Evolutionary conservation across 2,113 vertebrate genomes (phyloP), one percentile per base, ranked within the genome.

Genomic region (Microtus montanus): DNA sequence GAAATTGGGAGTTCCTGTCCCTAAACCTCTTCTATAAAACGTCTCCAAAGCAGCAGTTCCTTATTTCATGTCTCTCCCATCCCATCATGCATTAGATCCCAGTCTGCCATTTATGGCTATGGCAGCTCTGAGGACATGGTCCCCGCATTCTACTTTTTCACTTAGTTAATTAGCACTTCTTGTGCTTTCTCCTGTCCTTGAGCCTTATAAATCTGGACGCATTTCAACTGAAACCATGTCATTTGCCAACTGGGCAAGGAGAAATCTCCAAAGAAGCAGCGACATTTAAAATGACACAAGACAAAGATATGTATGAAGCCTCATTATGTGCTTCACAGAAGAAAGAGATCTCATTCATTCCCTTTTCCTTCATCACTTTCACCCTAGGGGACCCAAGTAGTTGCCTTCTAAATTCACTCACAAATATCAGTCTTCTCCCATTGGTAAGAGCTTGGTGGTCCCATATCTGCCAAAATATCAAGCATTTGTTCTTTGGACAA

Each of bases 371-470:
- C 13, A 22, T 64, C 66, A 10, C 20, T 74, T 66, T 49, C 52
- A 52, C 79, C 28, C 24, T 38, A 68, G 63, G n/a, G 58, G 41
- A 44, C 86, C 44, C 85, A 92, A 68, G 26, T 38, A 80, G 14
- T 84, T 95, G 12, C 88, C 19, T 52, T 58, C 33, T 85, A 61
- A 79, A 13, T 95, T 89, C 96, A 90, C 8, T 84, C 44, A 92
- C 9, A 78, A 89, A 64, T 19, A 83, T 52, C 15, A 74, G 20
- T 49, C 79, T 89, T 85, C 49, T 41, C 83, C 79, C n/a, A 86
- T 47, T 87, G 19, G 58, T 35, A 61, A 15, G 87, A 74, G 28
- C 26, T 78, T 94, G 52, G n/a, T 30, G 66, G 54, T 58, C 33
- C 35, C 89, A 49, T 71, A 86, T 35, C n/a, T 58, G 92, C 10